Evolutionary conservation across 2,888 invertebrate genomes (phyloP), one percentile per base, ranked within the genome.

Genomic region (Caenorhabditis virilis): DNA sequence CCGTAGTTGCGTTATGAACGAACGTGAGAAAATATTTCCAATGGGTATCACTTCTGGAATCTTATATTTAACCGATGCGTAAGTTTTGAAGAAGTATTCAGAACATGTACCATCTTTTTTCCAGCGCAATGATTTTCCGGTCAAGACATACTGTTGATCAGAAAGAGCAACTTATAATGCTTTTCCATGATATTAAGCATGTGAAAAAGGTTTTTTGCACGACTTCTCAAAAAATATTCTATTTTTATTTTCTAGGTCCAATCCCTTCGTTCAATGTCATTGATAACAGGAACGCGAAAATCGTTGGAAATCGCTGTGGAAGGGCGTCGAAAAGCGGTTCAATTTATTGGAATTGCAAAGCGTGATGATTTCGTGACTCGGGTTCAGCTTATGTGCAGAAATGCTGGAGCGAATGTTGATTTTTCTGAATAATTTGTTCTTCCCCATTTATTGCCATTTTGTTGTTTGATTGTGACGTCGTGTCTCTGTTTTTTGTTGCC

Each of bases 1-100:
- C 57, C 66, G 78, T 7, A 72, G 73, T 20, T 80, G 80, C 51
- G 73, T 76, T 9, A 62, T 80, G 57, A 67, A 77, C 48, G 79
- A 80, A 59, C 72, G 71, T 27, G 74, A 74, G 23, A 65, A 68
- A 27, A 33, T 63, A 1, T 79, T 78, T 43, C 72, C 80, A 22
- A 70, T 69, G 58, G 71, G 69, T 16, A 64, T 76, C 48, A 69
- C 63, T 22, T 55, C 76, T 0, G 80, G 80, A 5, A 74, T 68
- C 3, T 60, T 78, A 16, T 74, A 76, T 43, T 50, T 80, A 33
- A 79, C 76, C 1, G 74, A 74, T 26, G 61, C 62, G 53, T 67
- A 27, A 46, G 62, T 53, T 35, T n/a, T n/a, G n/a, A n/a, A n/a
- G n/a, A n/a, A n/a, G n/a, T n/a, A n/a, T n/a, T n/a, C n/a, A n/a